Conservation (phyloP, 2,797 vertebrate species). For the Carcharodon carcharias region DNA sequence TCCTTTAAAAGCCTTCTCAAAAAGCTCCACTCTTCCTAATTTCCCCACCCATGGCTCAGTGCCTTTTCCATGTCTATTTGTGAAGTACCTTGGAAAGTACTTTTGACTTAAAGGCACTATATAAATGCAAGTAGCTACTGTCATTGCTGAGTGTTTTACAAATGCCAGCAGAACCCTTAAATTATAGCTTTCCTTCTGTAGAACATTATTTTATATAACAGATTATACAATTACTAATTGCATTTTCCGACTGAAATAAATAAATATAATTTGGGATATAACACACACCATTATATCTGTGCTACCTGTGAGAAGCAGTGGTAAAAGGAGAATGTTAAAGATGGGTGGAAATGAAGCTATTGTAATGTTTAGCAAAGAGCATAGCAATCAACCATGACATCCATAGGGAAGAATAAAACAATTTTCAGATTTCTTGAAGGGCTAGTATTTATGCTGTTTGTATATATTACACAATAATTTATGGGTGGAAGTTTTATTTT, state of each 20-base stretch:
- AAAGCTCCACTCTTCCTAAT: not conserved
- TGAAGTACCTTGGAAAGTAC: not conserved
- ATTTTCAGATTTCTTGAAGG: not conserved
- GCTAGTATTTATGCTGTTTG: not conserved
- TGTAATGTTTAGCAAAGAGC: not conserved
- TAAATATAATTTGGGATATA: not conserved
- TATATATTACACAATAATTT: not conserved
- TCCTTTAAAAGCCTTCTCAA: not conserved
- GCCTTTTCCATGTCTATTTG: not conserved
- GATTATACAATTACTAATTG: not conserved
- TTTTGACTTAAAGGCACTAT: not conserved
- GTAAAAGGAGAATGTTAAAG: not conserved
- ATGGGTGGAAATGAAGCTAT: not conserved
- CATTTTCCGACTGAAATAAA: not conserved
- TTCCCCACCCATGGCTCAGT: not conserved
- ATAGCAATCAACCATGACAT: not conserved
- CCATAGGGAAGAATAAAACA: not conserved
- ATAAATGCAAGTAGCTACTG: not conserved
- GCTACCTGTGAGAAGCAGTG: not conserved
- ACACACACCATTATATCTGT: not conserved
- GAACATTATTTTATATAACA: not conserved
- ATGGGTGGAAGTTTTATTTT: not conserved
- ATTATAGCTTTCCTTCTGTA: not conserved
- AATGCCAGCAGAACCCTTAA: not conserved
- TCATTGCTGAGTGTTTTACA: not conserved